Conservation (phyloP, 1,140 invertebrate species). For the Magallana gigas region DNA sequence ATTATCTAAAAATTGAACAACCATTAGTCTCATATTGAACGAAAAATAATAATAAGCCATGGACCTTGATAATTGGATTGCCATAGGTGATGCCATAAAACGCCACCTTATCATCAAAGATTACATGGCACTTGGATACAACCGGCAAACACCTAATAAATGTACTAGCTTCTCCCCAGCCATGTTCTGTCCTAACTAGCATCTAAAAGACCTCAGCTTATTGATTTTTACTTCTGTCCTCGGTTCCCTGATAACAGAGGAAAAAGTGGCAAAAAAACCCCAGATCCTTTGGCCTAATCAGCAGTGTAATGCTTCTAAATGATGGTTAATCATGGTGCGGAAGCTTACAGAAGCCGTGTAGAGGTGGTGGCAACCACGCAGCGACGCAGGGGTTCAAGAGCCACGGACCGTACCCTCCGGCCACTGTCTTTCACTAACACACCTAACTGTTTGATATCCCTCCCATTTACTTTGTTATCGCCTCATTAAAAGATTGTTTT, state of each 20-base stretch:
- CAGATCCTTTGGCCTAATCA: background rate
- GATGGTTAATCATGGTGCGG: background rate
- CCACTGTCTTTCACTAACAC: background rate
- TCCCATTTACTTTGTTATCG: background rate
- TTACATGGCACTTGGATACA: background rate
- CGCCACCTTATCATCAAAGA: background rate
- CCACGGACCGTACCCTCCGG: background rate
- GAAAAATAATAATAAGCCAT: too few species aligned
- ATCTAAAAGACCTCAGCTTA: background rate
- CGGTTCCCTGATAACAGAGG: background rate
- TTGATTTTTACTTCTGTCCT: conserved; percentile 19
- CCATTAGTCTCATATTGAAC: too few species aligned
- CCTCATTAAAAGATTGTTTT: conserved; percentile 30
- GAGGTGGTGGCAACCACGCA: background rate
- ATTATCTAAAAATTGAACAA: too few species aligned
- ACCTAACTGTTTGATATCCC: background rate
- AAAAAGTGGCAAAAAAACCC: background rate
- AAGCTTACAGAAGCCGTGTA: background rate
- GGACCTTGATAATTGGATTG: too few species aligned
- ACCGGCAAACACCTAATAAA: background rate
- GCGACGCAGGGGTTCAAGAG: background rate
- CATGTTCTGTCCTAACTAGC: background rate
- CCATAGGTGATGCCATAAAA: background rate
- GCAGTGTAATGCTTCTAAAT: conserved; percentile 13
- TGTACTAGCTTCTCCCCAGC: background rate